These are phyloP conservation scores for Nasua narica DNA, from an alignment of 2,797 vertebrate genomes.

Conservation along the genomic window DNA sequence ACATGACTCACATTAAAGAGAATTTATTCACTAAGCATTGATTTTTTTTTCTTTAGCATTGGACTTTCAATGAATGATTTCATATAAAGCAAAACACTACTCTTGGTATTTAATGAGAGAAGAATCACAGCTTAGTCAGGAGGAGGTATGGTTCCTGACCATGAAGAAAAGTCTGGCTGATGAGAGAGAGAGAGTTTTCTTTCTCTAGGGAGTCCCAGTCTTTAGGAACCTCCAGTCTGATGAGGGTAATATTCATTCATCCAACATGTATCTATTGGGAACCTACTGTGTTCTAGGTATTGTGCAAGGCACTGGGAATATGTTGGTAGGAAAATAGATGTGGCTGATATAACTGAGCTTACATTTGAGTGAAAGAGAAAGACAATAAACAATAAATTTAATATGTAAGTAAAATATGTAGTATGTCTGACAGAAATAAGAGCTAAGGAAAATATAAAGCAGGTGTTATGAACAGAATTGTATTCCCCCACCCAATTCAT, in stretches of 20 bases:
- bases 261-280: background rate
- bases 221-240: background rate
- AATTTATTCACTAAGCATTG: slow-evolving; percentile 63
- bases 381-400: background rate
- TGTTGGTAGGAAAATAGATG: background rate
- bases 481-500: background rate
- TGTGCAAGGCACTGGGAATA: background rate
- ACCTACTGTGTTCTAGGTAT: background rate
- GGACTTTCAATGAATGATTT: slow-evolving; percentile 57
- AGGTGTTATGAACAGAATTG: background rate
- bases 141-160: background rate
- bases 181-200: background rate
- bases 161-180: slow-evolving; percentile 6
- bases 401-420: background rate
- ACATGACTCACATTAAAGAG: slow-evolving; percentile 58
- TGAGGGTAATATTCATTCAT: background rate
- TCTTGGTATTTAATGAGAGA: slow-evolving; percentile 47
- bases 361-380: background rate
- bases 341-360: background rate
- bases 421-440: background rate
- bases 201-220: background rate
- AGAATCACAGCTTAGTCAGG: slow-evolving; percentile 37
- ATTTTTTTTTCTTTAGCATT: slow-evolving; percentile 55
- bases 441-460: slow-evolving; percentile 5
- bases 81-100: slow-evolving; percentile 47